These are phyloP conservation scores for Aphaenogaster floridana DNA, from an alignment of 1,140 invertebrate genomes.

Conservation along the genomic window DNA sequence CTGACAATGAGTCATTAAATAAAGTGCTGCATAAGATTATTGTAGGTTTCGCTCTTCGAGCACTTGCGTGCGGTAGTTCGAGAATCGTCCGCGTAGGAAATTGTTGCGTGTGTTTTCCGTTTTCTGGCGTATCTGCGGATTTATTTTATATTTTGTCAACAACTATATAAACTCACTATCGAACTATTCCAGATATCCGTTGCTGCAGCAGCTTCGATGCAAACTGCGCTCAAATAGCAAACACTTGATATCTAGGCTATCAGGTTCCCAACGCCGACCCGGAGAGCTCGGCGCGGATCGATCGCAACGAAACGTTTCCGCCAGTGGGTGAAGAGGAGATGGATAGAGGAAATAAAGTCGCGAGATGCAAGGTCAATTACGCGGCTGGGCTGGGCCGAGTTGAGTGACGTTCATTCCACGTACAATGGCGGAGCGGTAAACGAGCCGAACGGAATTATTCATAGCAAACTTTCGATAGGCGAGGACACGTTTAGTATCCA, in stretches of 20 bases:
- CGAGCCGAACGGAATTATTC: slow-evolving; percentile 74
- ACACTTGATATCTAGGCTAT: slow-evolving; percentile 32
- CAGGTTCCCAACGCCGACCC: not conserved
- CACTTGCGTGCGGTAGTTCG: not conserved
- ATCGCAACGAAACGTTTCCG: slow-evolving; percentile 3
- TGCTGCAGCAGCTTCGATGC: not conserved
- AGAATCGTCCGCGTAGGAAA: not conserved
- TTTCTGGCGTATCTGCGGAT: not conserved
- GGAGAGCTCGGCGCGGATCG: slow-evolving; percentile 31
- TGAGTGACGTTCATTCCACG: slow-evolving; percentile 47
- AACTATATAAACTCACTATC: not conserved
- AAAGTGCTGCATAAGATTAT: not conserved
- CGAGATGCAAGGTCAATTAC: slow-evolving; percentile 73
- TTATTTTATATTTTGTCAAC: slow-evolving; percentile 21
- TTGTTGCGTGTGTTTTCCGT: not conserved
- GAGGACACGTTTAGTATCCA: slow-evolving; percentile 69
- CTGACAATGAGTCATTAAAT: not conserved
- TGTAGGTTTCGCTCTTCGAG: not conserved
- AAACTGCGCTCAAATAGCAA: slow-evolving; percentile 18
- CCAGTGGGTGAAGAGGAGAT: not conserved
- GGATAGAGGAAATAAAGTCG: slow-evolving; percentile 63
- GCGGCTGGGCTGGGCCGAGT: not conserved
- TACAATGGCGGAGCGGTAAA: slow-evolving; percentile 48
- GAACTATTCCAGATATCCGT: not conserved
- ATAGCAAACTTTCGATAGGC: slow-evolving; percentile 73